These are phyloP conservation scores for Orthosia cruda DNA, from an alignment of 2,888 invertebrate species.

Conservation along the genomic window DNA sequence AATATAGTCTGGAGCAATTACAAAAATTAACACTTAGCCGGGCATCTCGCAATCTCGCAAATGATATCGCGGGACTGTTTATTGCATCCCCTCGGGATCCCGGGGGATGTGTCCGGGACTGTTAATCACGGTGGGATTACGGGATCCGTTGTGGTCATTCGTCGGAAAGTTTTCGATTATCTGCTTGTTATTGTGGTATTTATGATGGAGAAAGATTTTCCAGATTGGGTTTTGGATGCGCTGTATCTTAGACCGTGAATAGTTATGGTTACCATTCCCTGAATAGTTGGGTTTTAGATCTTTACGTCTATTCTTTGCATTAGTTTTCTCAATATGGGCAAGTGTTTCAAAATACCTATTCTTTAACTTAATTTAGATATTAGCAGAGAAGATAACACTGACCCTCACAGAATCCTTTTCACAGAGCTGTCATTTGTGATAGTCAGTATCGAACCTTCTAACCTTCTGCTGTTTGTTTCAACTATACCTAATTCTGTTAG, in stretches of 20 bases:
- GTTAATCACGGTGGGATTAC: constrained; percentile 76
- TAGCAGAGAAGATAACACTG: too few species aligned
- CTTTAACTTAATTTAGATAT: too few species aligned
- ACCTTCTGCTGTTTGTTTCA: too few species aligned
- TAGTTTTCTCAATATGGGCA: neutral
- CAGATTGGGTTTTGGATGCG: neutral
- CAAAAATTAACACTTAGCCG: constrained; percentile 82
- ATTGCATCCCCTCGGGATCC: constrained; percentile 74
- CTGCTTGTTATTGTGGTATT: constrained; percentile 40
- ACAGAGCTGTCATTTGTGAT: too few species aligned
- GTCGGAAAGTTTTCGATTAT: constrained; percentile 64
- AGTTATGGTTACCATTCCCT: too few species aligned
- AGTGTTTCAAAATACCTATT: too few species aligned
- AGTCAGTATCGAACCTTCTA: too few species aligned
- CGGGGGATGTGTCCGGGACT: constrained; percentile 71
- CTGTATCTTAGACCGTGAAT: neutral
- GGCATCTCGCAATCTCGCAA: constrained; percentile 81
- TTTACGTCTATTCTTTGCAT: neutral
- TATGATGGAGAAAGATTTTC: neutral
- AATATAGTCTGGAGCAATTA: constrained; percentile 77
- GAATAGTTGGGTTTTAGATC: too few species aligned
- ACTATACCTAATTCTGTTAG: too few species aligned
- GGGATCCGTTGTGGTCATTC: constrained; percentile 67
- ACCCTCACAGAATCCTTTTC: too few species aligned
- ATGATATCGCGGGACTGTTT: constrained; percentile 79